A percentile compares a stretch with the other conserved stretches of the same genome.
Conservation (phyloP, 2,113 vertebrate genomes). For the Synodontis membranacea region DNA sequence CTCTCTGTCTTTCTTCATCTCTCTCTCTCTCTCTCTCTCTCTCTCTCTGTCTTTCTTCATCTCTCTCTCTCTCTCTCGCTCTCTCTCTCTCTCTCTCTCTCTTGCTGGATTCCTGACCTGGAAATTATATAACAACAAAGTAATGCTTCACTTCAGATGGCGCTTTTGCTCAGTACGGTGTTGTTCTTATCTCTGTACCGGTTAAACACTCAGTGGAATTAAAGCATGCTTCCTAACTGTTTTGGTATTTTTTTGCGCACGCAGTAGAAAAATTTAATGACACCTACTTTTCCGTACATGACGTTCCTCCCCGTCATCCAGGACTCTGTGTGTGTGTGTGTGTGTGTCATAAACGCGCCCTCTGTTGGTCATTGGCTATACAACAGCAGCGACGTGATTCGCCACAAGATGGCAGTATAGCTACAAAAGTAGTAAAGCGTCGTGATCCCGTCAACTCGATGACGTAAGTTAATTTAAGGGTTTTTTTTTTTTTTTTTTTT, state of each 20-base stretch:
- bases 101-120: background rate
- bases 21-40: too few relatives aligned
- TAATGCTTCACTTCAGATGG: too few relatives aligned
- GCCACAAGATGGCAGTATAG: background rate
- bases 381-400: background rate
- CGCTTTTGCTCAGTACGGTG: too few relatives aligned
- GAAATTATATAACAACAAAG: background rate
- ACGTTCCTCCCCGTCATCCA: background rate
- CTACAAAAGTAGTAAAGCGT: background rate
- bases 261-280: background rate
- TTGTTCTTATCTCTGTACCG: background rate
- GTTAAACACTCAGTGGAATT: background rate
- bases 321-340: background rate
- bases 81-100: background rate
- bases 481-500: background rate
- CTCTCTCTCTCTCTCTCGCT: background rate
- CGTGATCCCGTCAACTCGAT: background rate
- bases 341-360: background rate
- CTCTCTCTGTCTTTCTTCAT: too few relatives aligned
- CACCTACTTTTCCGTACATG: conserved; percentile 16
- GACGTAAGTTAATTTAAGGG: background rate
- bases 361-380: background rate
- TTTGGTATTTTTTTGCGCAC: background rate
- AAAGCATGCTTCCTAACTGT: background rate
- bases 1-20: too few relatives aligned